Evolutionary conservation across 2,888 invertebrate species (phyloP).

Genomic region (Ametastegia equiseti): DNA sequence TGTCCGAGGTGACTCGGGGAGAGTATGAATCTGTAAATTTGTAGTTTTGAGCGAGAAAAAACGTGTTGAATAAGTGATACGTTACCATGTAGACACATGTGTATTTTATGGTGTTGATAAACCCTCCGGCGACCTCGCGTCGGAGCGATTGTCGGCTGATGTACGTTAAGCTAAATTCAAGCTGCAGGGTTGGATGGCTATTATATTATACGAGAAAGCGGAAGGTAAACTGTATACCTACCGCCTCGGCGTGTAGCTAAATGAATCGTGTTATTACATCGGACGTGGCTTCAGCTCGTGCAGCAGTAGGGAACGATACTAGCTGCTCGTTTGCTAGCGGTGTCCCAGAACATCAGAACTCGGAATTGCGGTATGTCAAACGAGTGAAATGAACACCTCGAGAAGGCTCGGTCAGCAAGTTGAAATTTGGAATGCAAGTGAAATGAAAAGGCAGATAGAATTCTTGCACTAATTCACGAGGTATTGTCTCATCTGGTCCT

Average conservation of each 20-base stretch:
- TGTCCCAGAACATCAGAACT: slow-evolving; percentile 8
- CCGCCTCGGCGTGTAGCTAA: slow-evolving; percentile 26
- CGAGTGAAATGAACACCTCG: slow-evolving; percentile 3
- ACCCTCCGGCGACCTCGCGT: not conserved
- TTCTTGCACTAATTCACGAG: not conserved
- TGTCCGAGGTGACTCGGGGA: too few relatives aligned
- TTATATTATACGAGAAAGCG: slow-evolving; percentile 34
- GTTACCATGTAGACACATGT: not conserved
- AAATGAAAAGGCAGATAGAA: not conserved
- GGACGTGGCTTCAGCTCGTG: slow-evolving; percentile 15
- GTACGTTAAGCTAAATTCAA: slow-evolving; percentile 36
- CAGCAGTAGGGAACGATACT: not conserved
- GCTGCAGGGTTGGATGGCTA: slow-evolving; percentile 30
- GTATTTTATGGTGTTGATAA: slow-evolving; percentile 24
- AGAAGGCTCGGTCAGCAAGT: not conserved
- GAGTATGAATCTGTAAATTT: too few relatives aligned
- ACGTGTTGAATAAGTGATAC: not conserved
- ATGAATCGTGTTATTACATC: slow-evolving; percentile 45
- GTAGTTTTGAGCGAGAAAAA: too few relatives aligned
- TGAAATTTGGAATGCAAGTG: not conserved
- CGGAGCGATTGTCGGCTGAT: slow-evolving; percentile 15
- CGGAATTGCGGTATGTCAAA: not conserved
- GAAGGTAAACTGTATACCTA: slow-evolving; percentile 23
- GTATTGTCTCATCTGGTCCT: not conserved
- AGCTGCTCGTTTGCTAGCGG: slow-evolving; percentile 8